Evolutionary conservation across 1,140 invertebrate genomes (phyloP), one percentile per base, ranked within the genome.

Genomic region (Papilio dardanus): DNA sequence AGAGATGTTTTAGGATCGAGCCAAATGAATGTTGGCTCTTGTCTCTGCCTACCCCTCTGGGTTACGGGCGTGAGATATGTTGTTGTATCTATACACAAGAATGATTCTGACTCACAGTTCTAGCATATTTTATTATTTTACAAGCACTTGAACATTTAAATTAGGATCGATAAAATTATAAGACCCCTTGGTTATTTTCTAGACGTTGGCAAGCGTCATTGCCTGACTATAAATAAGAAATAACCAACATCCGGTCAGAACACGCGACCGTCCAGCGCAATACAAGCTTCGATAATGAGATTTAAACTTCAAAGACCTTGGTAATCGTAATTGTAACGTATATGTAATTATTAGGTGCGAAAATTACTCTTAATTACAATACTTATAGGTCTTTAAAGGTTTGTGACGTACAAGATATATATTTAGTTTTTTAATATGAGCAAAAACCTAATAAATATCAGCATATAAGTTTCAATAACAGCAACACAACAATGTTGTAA

Each of bases 171-270:
- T 67, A 67, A 67, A 67, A 19, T 68, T 24, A 69, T 40, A 69
- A 40, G 35, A n/a, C 19, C 35, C n/a, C 35, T 37, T 8, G n/a
- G 30, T 68, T 68, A 68, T 68, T 69, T 69, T 40, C 35, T 69
- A n/a, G 16, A 1, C 35, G 67, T 16, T 37, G 19, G n/a, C 8
- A 69, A 37, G 10, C 71, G 50, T 73, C 71, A 73, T 54, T 28
- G 50, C 46, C 46, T 19, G 67, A 73, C 71, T 73, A 73, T 73
- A 73, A 73, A 73, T 73, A 73, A 24, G 31, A 73, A 73, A 73
- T 73, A 58, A 35, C 50, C 67, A 69, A 35, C 69, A 73, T 73
- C 33, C 71, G 71, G 31, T 54, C 71, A 58, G 50, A 30, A 50
- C 71, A 73, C 71, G 50, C 42, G 14, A 73, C 46, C 12, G 16